Base-by-base conservation (phyloP, 2,888 invertebrate species). In the Dasypolia templi region DNA sequence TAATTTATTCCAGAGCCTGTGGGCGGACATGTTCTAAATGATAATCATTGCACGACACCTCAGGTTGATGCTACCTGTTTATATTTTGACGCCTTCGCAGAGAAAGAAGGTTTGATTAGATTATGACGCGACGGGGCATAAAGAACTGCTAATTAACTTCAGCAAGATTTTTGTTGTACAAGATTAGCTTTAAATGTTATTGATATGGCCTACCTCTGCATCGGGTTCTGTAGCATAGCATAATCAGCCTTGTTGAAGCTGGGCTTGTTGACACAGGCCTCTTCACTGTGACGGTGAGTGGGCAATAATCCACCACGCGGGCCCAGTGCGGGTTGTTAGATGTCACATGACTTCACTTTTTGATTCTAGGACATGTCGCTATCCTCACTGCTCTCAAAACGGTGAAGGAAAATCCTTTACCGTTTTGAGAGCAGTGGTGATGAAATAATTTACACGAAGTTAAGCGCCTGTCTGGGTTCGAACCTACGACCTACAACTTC, bases 21-120 rank as follows among this genome's bases (percentile, higher is more conserved):
- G 71, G 86, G 85, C 77, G 86, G 81, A 84, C 76, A 70, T 77
- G 74, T 74, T 74, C n/a, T 68, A 65, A 78, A 78, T 81, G 64
- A 76, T 75, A 76, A 85, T 84, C 63, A 71, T 62, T 55, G 73
- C n/a, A 53, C 11, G 61, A 67, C 74, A 79, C 39, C 58, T 63
- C 56, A 26, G 22, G 46, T 53, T 70, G 73, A 72, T 58, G 79
- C 86, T 86, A 77, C 81, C 82, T 84, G 82, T 84, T 84, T 69
- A 42, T 51, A 55, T 58, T 65, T 78, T 75, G 63, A 77, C 75
- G 76, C 77, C 70, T 66, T 59, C 49, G 32, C 56, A 71, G 17
- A 42, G 67, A 32, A 62, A 62, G 26, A 62, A n/a, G 53, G 19
- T 46, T 12, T 65, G 65, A 69, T 77, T 63, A 64, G 73, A 77